Base-by-base conservation (phyloP, 1,140 invertebrate species). In the Tetramorium parvispinum region DNA sequence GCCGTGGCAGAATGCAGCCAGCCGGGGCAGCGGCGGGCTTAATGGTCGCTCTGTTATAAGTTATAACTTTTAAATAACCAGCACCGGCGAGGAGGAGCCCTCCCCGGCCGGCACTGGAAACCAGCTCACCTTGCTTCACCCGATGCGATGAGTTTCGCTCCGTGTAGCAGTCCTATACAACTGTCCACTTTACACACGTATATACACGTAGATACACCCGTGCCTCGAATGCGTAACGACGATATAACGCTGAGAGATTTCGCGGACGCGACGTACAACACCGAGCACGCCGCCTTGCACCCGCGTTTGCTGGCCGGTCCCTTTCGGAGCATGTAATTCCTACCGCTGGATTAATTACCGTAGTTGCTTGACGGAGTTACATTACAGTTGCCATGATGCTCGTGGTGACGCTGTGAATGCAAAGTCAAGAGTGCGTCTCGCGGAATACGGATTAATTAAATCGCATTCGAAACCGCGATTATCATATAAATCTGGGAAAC, bases 21-120 rank as follows among this genome's bases (percentile, higher is more conserved):
- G 87, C n/a, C 21, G n/a, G 63, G n/a, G 76, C 43, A 27, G 32
- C 57, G 57, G 90, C 86, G 86, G 91, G 90, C 86, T 93, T 93
- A 93, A 94, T 93, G 93, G 92, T 90, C 88, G 89, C 91, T 46
- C 43, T 92, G 90, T 93, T 93, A 93, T 90, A 94, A 93, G 92
- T 93, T 93, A 91, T 91, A 93, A 94, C 92, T 94, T 94, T 93
- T 93, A 92, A 94, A 94, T 93, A 94, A 93, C 87, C 88, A 91
- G 88, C 87, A 61, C 46, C 32, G 18, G 57, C 73, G 76, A 57
- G 32, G 66, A 21, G 18, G 13, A 32, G 49, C 27, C 10, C 27
- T 61, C 24, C 32, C 11, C 61, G 10, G 8, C 11, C 76, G 49
- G 27, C 63, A 18, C 71, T 87, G 88, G 71, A 87, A 91, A 93